Evolutionary conservation across 2,113 vertebrate genomes (phyloP).

Genomic region (Clinocottus analis): DNA sequence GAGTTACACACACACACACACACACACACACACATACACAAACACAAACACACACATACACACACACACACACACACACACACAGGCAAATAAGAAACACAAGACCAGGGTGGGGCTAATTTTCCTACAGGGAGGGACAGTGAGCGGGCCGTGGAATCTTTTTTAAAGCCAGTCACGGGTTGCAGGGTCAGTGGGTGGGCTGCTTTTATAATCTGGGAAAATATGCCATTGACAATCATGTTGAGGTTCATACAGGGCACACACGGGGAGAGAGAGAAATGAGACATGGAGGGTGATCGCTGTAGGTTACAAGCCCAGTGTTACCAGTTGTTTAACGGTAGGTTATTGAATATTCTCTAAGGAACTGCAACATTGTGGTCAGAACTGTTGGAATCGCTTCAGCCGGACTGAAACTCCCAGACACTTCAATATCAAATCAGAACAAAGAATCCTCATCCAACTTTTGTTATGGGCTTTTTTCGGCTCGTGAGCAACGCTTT

Average conservation of each 20-base stretch:
- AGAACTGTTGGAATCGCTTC: neutral
- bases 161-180: slow-evolving; percentile 37
- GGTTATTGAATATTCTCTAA: neutral
- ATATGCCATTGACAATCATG: slow-evolving; percentile 8
- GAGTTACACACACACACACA: slow-evolving; percentile 51
- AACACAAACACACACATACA: slow-evolving; percentile 2
- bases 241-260: neutral
- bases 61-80: slow-evolving; percentile 5
- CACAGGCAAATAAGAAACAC: slow-evolving; percentile 32
- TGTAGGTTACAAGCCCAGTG: neutral
- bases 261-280: neutral
- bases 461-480: neutral
- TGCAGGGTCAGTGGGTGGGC: slow-evolving; percentile 47
- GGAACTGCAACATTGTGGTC: neutral
- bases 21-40: slow-evolving; percentile 10
- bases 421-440: neutral
- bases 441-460: neutral
- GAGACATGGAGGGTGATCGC: slow-evolving; percentile 9
- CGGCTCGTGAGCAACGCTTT: neutral
- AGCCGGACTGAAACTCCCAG: neutral
- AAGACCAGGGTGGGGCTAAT: slow-evolving; percentile 42
- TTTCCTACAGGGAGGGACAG: slow-evolving; percentile 52
- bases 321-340: neutral
- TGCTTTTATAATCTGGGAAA: slow-evolving; percentile 51
- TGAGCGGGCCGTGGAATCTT: slow-evolving; percentile 47